These are phyloP conservation scores for Mythimna albipuncta DNA, from an alignment of 2,888 invertebrate genomes.

Conservation along the genomic window DNA sequence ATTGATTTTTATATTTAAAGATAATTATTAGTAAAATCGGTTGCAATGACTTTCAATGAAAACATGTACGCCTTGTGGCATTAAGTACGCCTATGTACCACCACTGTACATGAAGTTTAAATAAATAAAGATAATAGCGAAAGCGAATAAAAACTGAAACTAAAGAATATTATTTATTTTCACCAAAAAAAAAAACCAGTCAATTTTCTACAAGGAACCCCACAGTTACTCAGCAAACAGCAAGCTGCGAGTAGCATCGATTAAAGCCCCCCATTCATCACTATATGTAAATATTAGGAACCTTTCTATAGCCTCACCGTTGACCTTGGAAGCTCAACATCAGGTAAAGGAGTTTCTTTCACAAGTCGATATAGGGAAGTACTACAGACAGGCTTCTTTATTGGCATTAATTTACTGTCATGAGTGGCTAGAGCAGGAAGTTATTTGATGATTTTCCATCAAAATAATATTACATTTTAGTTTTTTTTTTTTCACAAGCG, in stretches of 20 bases:
- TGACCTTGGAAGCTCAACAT: slow-evolving; percentile 51
- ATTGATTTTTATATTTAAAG: too few species aligned
- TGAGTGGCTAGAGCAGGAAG: slow-evolving; percentile 1
- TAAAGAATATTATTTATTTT: not conserved
- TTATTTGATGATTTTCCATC: too few species aligned
- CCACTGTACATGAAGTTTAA: too few species aligned
- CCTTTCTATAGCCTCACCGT: slow-evolving; percentile 43
- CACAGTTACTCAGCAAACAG: slow-evolving; percentile 29
- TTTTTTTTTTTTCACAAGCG: too few species aligned
- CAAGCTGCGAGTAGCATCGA: slow-evolving; percentile 40
- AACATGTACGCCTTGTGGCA: too few species aligned
- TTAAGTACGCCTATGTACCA: too few species aligned
- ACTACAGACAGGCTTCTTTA: slow-evolving; percentile 35
- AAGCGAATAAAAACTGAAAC: too few species aligned
- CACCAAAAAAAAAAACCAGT: not conserved
- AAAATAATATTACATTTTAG: too few species aligned
- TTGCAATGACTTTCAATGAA: too few species aligned
- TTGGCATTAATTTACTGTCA: slow-evolving; percentile 52
- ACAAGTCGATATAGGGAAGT: slow-evolving; percentile 24
- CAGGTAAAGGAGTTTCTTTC: slow-evolving; percentile 62
- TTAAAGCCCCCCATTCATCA: slow-evolving; percentile 56
- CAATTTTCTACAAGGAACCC: slow-evolving; percentile 21
- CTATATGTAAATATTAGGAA: slow-evolving; percentile 57
- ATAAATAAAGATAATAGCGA: too few species aligned
- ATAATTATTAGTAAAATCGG: too few species aligned